A percentile compares a stretch with the other conserved stretches of the same genome.
Conservation (phyloP, 2,888 invertebrate species). For the Serrognathus titanus region DNA sequence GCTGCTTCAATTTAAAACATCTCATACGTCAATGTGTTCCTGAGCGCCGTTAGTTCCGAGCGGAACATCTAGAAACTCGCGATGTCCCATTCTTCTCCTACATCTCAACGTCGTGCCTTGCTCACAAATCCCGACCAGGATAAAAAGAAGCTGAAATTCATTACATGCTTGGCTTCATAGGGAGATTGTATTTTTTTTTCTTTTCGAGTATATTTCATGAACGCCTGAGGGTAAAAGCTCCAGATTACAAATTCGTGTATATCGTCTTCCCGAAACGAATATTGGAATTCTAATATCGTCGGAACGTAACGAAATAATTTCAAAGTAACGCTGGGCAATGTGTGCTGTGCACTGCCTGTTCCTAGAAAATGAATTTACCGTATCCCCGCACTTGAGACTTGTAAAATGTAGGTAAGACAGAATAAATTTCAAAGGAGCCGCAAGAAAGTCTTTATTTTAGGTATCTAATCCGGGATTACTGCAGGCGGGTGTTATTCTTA, state of each 20-base stretch:
- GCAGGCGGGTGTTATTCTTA: neutral
- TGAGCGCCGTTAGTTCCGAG: conserved; percentile 14
- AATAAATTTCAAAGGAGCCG: neutral
- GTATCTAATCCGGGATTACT: conserved; percentile 3
- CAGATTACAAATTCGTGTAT: too few relatives aligned
- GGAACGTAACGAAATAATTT: too few relatives aligned
- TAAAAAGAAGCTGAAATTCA: conserved; percentile 45
- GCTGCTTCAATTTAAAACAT: conserved; percentile 20
- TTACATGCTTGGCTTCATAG: conserved; percentile 49
- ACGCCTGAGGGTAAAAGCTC: too few relatives aligned
- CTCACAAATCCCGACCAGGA: conserved; percentile 17
- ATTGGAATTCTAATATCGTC: too few relatives aligned
- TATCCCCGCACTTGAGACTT: too few relatives aligned
- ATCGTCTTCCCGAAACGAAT: too few relatives aligned
- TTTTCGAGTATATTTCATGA: neutral
- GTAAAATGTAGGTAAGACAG: too few relatives aligned
- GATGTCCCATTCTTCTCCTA: conserved; percentile 19
- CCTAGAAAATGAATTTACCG: too few relatives aligned
- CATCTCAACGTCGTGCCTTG: conserved; percentile 11
- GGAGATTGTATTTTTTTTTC: conserved; percentile 47
- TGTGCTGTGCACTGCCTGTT: too few relatives aligned
- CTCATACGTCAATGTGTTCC: conserved; percentile 20
- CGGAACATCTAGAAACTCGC: conserved; percentile 16
- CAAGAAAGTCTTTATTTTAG: neutral
- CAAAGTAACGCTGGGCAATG: too few relatives aligned